Percentiles rank a stretch among this genome's conserved stretches.
Conservation (phyloP, 1,140 invertebrate genomes). For the Sycobia sp. region DNA sequence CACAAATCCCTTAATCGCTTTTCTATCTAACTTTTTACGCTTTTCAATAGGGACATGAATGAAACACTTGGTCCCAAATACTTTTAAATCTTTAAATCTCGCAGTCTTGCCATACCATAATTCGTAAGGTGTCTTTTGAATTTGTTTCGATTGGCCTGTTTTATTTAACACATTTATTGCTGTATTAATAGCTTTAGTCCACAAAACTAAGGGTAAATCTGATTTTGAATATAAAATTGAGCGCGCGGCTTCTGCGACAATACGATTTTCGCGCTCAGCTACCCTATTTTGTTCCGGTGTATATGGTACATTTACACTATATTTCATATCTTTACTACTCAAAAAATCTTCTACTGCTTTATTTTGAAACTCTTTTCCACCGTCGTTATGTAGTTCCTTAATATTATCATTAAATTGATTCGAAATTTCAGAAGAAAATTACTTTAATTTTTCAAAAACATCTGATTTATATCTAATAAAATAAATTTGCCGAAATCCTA, state of each 20-base stretch:
- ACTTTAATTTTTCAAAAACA: too few species aligned
- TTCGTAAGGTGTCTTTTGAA: constrained; percentile 1
- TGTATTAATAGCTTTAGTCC: constrained; percentile 16
- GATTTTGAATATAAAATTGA: constrained; percentile 6
- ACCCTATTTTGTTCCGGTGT: constrained; percentile 11
- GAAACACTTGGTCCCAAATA: constrained; percentile 17
- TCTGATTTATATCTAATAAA: too few species aligned
- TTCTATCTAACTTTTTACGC: constrained; percentile 20
- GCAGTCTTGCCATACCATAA: neutral
- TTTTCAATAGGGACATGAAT: constrained; percentile 7
- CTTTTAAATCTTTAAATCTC: constrained; percentile 2
- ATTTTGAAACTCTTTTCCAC: constrained; percentile 10
- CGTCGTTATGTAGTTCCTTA: constrained; percentile 2
- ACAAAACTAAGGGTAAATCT: neutral
- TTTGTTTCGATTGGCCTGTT: neutral
- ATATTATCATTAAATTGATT: too few species aligned
- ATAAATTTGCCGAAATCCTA: too few species aligned
- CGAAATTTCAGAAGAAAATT: too few species aligned
- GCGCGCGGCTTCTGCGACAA: neutral
- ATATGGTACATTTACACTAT: neutral
- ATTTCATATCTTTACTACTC: neutral
- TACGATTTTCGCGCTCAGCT: constrained; percentile 2
- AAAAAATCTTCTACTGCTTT: too few species aligned
- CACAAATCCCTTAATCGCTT: constrained; percentile 18
- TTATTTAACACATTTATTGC: neutral